phyloP scores from a whole-genome alignment of 2,888 invertebrate species.

The Eupithecia pulchellata region DNA sequence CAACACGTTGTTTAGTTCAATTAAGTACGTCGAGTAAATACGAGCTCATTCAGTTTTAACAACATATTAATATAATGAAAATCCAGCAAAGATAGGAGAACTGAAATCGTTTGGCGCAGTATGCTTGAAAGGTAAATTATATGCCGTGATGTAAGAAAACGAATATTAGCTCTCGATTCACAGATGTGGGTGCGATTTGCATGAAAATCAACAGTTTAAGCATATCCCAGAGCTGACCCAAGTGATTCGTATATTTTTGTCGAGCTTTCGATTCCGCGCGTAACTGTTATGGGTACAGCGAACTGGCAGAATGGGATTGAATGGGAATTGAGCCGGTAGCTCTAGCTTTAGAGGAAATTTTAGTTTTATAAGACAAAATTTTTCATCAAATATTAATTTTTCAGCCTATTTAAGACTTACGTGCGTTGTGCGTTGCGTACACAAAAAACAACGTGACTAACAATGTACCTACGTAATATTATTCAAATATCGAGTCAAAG shows the following conservation, averaged over 20 bases:
- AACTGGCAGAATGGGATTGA: constrained; percentile 13
- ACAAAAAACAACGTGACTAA: neutral
- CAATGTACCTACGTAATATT: neutral
- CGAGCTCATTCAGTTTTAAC: neutral
- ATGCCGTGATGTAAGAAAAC: constrained; percentile 14
- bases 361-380: neutral
- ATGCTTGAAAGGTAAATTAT: neutral
- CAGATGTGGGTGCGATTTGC: constrained; percentile 37
- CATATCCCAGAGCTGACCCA: constrained; percentile 38
- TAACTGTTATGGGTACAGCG: constrained; percentile 36
- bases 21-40: neutral
- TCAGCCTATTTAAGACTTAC: neutral
- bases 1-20: neutral
- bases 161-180: constrained; percentile 24
- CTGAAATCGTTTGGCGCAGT: neutral
- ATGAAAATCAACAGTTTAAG: constrained; percentile 42
- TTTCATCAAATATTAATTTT: neutral
- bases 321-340: neutral
- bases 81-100: neutral
- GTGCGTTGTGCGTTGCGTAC: too few relatives aligned
- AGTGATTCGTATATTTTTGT: constrained; percentile 37
- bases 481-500: neutral
- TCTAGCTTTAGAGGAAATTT: neutral
- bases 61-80: neutral
- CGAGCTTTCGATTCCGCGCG: constrained; percentile 22